Base-by-base conservation (phyloP, 2,113 vertebrate species). In the Leptobrachium leishanense region DNA sequence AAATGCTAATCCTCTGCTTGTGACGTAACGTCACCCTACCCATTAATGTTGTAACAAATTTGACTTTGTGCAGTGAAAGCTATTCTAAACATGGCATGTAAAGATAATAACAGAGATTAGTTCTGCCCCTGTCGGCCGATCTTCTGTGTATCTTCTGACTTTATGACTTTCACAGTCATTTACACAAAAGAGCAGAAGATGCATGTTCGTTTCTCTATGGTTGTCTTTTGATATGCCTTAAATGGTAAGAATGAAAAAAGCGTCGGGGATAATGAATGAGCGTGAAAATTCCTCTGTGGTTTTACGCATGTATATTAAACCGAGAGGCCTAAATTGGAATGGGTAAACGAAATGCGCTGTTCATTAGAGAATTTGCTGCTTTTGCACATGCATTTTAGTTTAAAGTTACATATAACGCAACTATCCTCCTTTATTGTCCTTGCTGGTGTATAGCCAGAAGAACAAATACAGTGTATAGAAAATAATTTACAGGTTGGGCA, bases 31-130 rank as follows among this genome's bases (percentile, higher is more conserved):
- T 72, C 68, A 54, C 54, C 46, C 46, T 8, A 0, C 46, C 46
- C 46, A 4, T 59, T 59, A 59, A 68, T 41, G 50, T 50, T 55
- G 20, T 62, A 74, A 79, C 77, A 80, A 39, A 68, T 73, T 57
- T 73, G 71, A 62, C 31, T n/a, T 59, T 57, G 77, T 55, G 62
- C 39, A 50, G 59, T 53, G 13, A 43, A 43, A 68, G 54, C 41
- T 31, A 53, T 15, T 68, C 66, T 40, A 12, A 74, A 66, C 62
- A 9, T 6, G 20, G 40, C 46, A 68, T 31, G 43, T 40, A 50
- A 41, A 39, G 64, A 62, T 57, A 68, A 81, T 81, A 81, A 73
- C 71, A 68, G 55, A 81, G 46, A 74, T 68, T 81, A 68, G 72
- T 68, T 81, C 53, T 62, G 50, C 11, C 8, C 1, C 63, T 42